Evolutionary conservation across 1,140 invertebrate species (phyloP).

Genomic region (Ceratosolen fusciceps): DNA sequence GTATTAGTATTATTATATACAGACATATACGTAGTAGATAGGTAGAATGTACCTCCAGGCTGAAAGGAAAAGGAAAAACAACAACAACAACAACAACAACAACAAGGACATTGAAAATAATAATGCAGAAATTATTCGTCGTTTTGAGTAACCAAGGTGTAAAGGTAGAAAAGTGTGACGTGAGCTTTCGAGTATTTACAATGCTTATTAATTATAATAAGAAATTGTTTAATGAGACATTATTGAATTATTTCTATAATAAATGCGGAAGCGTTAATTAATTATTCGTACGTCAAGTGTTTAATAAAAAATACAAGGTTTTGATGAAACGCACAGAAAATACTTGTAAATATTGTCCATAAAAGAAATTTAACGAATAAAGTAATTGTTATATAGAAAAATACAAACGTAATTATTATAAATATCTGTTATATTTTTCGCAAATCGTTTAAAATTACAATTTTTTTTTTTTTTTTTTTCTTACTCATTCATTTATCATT

Average conservation of each 20-base stretch:
- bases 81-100: no score
- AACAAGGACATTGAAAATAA: no score
- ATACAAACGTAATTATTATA: conserved; percentile 43
- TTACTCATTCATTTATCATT: no score
- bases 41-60: no score
- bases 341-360: conserved; percentile 49
- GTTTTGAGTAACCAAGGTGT: conserved; percentile 16
- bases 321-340: conserved; percentile 9
- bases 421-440: conserved; percentile 48
- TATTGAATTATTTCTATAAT: conserved; percentile 37
- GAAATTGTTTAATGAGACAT: conserved; percentile 5
- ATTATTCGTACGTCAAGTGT: conserved; percentile 26
- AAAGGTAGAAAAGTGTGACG: neutral
- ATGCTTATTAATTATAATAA: conserved; percentile 20
- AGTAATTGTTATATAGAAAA: conserved; percentile 37
- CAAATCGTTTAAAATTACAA: conserved; percentile 44
- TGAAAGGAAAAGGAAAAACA: neutral
- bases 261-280: conserved; percentile 11
- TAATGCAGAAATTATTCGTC: no score
- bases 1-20: neutral
- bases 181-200: conserved; percentile 13
- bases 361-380: conserved; percentile 45
- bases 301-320: conserved; percentile 19
- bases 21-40: no score
- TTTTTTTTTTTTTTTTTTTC: conserved; percentile 33